These are phyloP conservation scores for Ambastaia sidthimunki DNA, from an alignment of 2,797 vertebrate species.

Conservation along the genomic window DNA sequence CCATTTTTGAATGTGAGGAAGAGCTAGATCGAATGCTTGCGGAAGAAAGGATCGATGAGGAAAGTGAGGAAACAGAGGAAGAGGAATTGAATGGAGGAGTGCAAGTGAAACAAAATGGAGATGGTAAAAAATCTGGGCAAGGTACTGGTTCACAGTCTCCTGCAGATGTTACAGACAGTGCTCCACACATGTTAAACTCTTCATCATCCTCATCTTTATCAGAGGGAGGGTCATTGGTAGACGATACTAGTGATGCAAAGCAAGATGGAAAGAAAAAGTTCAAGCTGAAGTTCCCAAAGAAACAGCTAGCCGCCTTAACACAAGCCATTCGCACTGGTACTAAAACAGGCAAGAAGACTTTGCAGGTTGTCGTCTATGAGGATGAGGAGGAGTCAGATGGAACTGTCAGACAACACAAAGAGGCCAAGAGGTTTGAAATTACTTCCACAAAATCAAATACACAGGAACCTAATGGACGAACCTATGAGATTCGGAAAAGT, in stretches of 20 bases:
- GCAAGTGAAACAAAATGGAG: slow-evolving; percentile 63
- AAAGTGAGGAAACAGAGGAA: slow-evolving; percentile 78
- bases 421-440: slow-evolving; percentile 93
- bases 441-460: slow-evolving; percentile 41
- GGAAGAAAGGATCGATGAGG: slow-evolving; percentile 91
- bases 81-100: slow-evolving; percentile 58
- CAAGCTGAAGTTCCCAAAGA: slow-evolving; percentile 97
- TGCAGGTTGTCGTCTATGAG: slow-evolving; percentile 97
- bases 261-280: slow-evolving; percentile 94
- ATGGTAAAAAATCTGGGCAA: slow-evolving; percentile 11
- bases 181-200: neutral
- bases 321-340: slow-evolving; percentile 93
- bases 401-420: slow-evolving; percentile 87
- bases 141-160: neutral
- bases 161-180: slow-evolving; percentile 24
- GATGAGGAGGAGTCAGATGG: slow-evolving; percentile 95
- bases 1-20: slow-evolving; percentile 97
- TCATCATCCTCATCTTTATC: slow-evolving; percentile 28
- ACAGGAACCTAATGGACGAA: slow-evolving; percentile 72
- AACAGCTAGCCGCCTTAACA: slow-evolving; percentile 90
- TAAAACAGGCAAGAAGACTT: slow-evolving; percentile 94
- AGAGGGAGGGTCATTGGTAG: slow-evolving; percentile 30
- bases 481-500: slow-evolving; percentile 92
- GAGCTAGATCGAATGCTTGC: slow-evolving; percentile 92
- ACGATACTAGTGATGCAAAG: slow-evolving; percentile 77